A percentile compares a stretch with the other conserved stretches of the same genome.
These are phyloP conservation scores for Arnoldichthys spilopterus DNA, from an alignment of 2,797 vertebrate genomes.

Conservation along the genomic window DNA sequence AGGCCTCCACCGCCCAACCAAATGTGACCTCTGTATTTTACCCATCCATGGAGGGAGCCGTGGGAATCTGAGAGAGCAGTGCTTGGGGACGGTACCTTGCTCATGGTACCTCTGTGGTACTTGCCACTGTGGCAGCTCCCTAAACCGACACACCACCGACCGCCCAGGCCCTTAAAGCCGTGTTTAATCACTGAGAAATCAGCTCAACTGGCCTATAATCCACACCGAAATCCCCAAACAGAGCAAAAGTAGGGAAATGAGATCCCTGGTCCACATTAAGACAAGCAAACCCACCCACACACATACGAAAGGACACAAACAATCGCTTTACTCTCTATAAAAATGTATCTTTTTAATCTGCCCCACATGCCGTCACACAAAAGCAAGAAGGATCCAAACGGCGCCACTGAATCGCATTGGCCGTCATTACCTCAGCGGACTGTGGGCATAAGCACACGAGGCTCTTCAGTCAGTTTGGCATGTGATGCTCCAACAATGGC, in stretches of 20 bases:
- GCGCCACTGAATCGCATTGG: slow-evolving; percentile 25
- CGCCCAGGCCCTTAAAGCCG: neutral
- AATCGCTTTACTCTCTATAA: too few species aligned
- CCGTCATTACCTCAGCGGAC: slow-evolving; percentile 31
- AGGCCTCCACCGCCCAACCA: too few species aligned
- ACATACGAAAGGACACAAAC: slow-evolving; percentile 33
- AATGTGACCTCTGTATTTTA: too few species aligned
- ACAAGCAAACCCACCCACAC: neutral
- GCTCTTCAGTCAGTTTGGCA: slow-evolving; percentile 58
- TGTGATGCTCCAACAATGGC: slow-evolving; percentile 61
- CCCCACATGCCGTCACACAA: slow-evolving; percentile 15
- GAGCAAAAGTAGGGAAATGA: neutral
- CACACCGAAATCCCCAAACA: slow-evolving; percentile 1
- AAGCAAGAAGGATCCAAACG: slow-evolving; percentile 42
- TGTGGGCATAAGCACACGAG: slow-evolving; percentile 47
- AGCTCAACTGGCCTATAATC: slow-evolving; percentile 18
- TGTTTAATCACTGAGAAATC: slow-evolving; percentile 7
- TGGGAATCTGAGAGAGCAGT: too few species aligned
- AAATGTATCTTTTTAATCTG: too few species aligned
- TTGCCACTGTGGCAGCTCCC: too few species aligned
- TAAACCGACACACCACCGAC: too few species aligned
- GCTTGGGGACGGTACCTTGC: too few species aligned
- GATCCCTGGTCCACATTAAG: slow-evolving; percentile 26
- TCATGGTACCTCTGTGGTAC: too few species aligned
- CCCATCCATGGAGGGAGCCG: too few species aligned